These are phyloP conservation scores for Rattus norvegicus DNA, from an alignment of 2,113 vertebrate species.

Conservation along the genomic window DNA sequence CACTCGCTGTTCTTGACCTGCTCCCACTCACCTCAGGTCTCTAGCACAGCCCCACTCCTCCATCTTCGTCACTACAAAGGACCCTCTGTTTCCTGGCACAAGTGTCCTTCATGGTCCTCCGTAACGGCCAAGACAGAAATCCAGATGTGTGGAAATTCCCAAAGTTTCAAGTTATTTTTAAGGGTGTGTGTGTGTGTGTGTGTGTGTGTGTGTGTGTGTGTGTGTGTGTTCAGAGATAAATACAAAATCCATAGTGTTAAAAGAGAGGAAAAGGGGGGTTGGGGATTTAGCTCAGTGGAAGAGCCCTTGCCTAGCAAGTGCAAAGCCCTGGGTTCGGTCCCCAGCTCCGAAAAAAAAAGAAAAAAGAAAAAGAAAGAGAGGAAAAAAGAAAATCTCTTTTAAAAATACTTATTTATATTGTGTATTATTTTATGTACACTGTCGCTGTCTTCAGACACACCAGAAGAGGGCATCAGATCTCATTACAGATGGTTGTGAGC, in stretches of 20 bases:
- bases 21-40: not conserved
- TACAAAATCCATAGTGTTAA: not conserved
- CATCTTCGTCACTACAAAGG: not conserved
- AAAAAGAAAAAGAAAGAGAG: not conserved
- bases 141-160: conserved; percentile 29
- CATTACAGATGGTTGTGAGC: too few species aligned
- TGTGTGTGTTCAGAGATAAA: conserved; percentile 25
- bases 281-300: too few species aligned
- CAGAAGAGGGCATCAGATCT: too few species aligned
- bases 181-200: not conserved
- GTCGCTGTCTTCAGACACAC: too few species aligned
- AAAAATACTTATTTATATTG: too few species aligned
- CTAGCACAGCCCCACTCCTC: not conserved
- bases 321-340: too few species aligned
- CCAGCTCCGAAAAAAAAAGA: too few species aligned
- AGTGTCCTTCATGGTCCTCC: not conserved
- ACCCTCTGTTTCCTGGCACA: not conserved
- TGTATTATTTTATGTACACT: too few species aligned
- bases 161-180: not conserved
- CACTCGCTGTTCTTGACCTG: not conserved
- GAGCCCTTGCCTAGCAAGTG: too few species aligned
- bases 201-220: not conserved
- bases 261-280: not conserved
- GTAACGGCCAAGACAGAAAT: not conserved
- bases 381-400: not conserved